Percentiles rank a stretch among this genome's conserved stretches.
phyloP scores from a whole-genome alignment of 2,888 invertebrate genomes.

The Anoplius nigerrimus region DNA sequence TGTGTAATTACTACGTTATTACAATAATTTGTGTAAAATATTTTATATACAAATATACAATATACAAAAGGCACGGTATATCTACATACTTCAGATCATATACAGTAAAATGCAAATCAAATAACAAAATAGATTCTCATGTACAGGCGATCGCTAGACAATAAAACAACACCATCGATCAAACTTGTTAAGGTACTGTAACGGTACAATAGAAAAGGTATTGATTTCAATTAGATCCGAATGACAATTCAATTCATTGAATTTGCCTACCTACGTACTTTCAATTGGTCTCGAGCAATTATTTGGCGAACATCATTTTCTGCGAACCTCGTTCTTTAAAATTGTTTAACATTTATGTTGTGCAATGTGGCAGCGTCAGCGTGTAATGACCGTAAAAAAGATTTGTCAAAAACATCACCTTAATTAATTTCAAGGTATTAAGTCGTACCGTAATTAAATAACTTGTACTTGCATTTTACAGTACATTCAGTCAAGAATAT shows the following conservation, averaged over 20 bases:
- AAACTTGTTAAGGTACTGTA: neutral
- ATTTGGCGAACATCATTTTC: too few relatives aligned
- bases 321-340: too few relatives aligned
- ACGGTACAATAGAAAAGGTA: neutral
- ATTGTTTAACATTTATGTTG: too few relatives aligned
- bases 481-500: too few relatives aligned
- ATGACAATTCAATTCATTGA: neutral
- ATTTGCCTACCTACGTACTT: neutral
- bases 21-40: slow-evolving; percentile 71
- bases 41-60: slow-evolving; percentile 74
- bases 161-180: slow-evolving; percentile 11
- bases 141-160: slow-evolving; percentile 29
- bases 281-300: too few relatives aligned
- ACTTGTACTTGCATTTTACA: too few relatives aligned
- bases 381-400: too few relatives aligned
- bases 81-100: slow-evolving; percentile 72
- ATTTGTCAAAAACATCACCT: too few relatives aligned
- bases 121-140: slow-evolving; percentile 61
- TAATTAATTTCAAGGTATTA: too few relatives aligned
- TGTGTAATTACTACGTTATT: slow-evolving; percentile 67
- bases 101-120: slow-evolving; percentile 67
- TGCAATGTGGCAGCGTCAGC: too few relatives aligned
- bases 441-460: too few relatives aligned
- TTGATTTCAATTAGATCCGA: neutral
- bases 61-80: slow-evolving; percentile 74